These are phyloP conservation scores for Helobdella robusta DNA, from an alignment of 2,888 invertebrate genomes.

Conservation along the genomic window DNA sequence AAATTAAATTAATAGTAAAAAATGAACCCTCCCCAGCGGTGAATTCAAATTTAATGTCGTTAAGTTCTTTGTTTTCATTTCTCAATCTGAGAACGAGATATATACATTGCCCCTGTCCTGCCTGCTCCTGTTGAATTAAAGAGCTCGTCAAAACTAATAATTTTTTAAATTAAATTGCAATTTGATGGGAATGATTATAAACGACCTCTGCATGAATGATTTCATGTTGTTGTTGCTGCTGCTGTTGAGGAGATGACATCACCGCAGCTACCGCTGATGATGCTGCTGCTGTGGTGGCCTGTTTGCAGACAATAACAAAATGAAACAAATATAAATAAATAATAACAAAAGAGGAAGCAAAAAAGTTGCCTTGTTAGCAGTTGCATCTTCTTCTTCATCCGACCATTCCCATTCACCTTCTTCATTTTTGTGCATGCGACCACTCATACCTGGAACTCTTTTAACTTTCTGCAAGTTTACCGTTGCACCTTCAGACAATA, in stretches of 20 bases:
- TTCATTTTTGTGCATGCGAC: conserved; percentile 63
- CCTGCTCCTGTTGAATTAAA: too few species aligned
- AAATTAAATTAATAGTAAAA: too few species aligned
- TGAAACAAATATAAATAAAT: not conserved
- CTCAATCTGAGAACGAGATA: conserved; percentile 52
- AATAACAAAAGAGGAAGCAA: not conserved
- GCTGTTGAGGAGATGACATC: conserved; percentile 14
- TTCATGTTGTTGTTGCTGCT: too few species aligned
- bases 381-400: conserved; percentile 67
- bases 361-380: conserved; percentile 38
- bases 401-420: conserved; percentile 99
- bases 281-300: not conserved
- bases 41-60: conserved; percentile 95
- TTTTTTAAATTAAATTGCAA: too few species aligned
- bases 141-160: too few species aligned
- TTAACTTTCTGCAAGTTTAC: conserved; percentile 72
- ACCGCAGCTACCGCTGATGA: too few species aligned
- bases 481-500: conserved; percentile 45
- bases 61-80: conserved; percentile 78
- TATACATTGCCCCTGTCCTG: conserved; percentile 24
- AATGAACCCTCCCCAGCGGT: conserved; percentile 69
- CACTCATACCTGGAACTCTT: conserved; percentile 48
- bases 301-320: not conserved
- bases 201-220: too few species aligned
- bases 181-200: too few species aligned